Base-by-base conservation (phyloP, 2,888 invertebrate genomes). In the Odontocolon sp. region DNA sequence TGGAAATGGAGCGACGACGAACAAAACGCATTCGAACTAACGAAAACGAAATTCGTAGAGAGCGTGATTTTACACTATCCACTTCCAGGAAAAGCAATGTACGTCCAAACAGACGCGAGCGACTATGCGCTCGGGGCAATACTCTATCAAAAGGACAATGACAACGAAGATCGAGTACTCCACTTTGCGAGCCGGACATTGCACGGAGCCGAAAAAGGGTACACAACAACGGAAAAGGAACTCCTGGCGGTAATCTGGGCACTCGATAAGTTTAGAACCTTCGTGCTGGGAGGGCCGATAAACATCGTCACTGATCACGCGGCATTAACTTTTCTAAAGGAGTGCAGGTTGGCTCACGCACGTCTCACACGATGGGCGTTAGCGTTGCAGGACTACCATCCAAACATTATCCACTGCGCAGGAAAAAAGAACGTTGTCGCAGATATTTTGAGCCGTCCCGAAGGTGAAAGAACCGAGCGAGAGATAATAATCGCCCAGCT, bases 281-380 rank as follows among this genome's bases (percentile, higher is more conserved):
- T 42, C 21, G 0, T 67, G 6, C 31, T 81, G 4, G 84, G 83
- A 0, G 50, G 54, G 2, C 14, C 47, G 6, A 50, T 86, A 3
- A 71, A 21, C 0, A 78, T 85, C 1, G 52, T 78, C 14, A 84
- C 82, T 0, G 86, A 86, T 38, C 84, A 85, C 52, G 80, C 80
- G n/a, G 77, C 83, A 0, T 45, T 86, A 0, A 79, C 74, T 0
- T 87, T 85, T 57, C 11, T 75, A 0, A 18, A 23, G 0, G 63
- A 26, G 3, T 69, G 75, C 18, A 6, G 38, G 18, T 38, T 69
- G 0, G 26, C 42, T 0, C 61, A 69, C 26, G 36, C 56, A 0
- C 0, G 75, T 6, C 3, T 63, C 0, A 63, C 63, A 0, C 16
- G 75, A 3, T 75, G 69, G 75, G 33, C 54, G 0, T 4, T 75